Conservation (phyloP, 2,113 vertebrate species). For the Phylloscopus trochilus region DNA sequence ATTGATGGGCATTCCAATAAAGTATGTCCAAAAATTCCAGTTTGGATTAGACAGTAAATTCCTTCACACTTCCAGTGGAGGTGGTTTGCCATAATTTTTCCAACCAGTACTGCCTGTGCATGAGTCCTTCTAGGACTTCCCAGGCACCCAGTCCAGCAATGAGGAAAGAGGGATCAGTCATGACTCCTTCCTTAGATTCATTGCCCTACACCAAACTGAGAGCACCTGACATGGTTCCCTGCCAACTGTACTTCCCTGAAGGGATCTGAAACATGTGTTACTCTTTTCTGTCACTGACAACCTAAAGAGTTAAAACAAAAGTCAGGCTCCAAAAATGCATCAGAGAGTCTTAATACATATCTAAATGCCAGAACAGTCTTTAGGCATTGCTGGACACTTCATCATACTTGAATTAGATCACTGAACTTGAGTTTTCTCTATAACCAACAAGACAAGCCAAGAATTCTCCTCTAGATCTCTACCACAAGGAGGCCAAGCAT, state of each 20-base stretch:
- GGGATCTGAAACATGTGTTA: not conserved
- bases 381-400: not conserved
- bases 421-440: not conserved
- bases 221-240: not conserved
- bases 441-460: not conserved
- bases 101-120: not conserved
- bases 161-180: not conserved
- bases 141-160: not conserved
- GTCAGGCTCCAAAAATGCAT: not conserved
- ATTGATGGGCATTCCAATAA: not conserved
- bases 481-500: not conserved
- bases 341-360: not conserved
- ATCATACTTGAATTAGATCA: not conserved
- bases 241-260: not conserved
- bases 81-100: not conserved
- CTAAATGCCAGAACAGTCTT: slow-evolving; percentile 13
- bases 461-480: not conserved
- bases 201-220: not conserved
- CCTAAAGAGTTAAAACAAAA: not conserved
- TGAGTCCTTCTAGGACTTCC: not conserved
- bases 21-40: not conserved
- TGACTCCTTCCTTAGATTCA: not conserved
- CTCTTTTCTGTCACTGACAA: not conserved
- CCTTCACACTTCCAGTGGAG: not conserved
- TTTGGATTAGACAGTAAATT: not conserved